Percentiles rank a stretch among this genome's conserved stretches.
phyloP scores from a whole-genome alignment of 2,113 vertebrate genomes.

The Syngnathus typhle region DNA sequence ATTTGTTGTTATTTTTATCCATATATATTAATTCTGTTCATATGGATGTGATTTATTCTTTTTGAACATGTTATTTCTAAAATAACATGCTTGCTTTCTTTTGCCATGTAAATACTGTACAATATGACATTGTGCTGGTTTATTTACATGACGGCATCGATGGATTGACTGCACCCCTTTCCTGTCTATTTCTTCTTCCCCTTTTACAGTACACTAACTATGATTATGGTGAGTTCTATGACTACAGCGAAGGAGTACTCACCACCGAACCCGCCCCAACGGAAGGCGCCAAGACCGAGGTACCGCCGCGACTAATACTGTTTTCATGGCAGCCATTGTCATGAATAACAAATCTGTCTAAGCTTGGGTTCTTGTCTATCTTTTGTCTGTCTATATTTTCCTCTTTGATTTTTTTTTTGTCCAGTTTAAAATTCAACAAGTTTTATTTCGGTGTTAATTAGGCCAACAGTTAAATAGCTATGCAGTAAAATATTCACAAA shows the following conservation, averaged over 20 bases:
- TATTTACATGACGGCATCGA: slow-evolving; percentile 62
- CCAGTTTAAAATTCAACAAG: background rate
- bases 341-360: slow-evolving; percentile 5
- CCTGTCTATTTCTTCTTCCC: slow-evolving; percentile 47
- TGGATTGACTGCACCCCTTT: slow-evolving; percentile 46
- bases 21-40: slow-evolving; percentile 12
- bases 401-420: background rate
- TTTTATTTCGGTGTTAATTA: background rate
- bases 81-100: slow-evolving; percentile 25
- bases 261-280: slow-evolving; percentile 77
- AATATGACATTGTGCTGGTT: slow-evolving; percentile 25
- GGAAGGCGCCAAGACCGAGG: slow-evolving; percentile 79
- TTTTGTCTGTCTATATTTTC: background rate
- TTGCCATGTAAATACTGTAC: slow-evolving; percentile 49
- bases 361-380: background rate
- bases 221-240: slow-evolving; percentile 85
- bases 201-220: slow-evolving; percentile 82
- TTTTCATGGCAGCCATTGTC: slow-evolving; percentile 4
- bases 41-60: slow-evolving; percentile 29
- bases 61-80: slow-evolving; percentile 28
- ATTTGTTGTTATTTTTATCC: slow-evolving; percentile 15
- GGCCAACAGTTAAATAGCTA: background rate
- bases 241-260: slow-evolving; percentile 83
- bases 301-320: slow-evolving; percentile 60
- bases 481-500: background rate